Conservation (phyloP, 92 coral and sea anemone genomes). For the Blastomussa wellsi region DNA sequence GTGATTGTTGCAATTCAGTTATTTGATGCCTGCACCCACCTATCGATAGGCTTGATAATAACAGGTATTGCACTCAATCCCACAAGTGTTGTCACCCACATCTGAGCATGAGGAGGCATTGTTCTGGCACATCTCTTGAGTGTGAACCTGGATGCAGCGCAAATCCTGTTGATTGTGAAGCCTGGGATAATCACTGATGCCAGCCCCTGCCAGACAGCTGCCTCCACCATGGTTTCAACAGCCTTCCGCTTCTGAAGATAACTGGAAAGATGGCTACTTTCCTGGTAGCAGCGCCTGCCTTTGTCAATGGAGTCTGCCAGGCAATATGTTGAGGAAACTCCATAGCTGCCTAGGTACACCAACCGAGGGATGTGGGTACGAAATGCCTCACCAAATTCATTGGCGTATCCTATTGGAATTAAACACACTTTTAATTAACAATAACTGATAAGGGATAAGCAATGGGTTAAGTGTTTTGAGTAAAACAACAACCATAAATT, state of each 20-base stretch:
- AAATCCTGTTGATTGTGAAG: constrained; percentile 94
- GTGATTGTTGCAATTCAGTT: neutral
- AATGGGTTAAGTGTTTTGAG: neutral
- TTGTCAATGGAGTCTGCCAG: constrained; percentile 89
- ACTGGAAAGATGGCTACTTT: constrained; percentile 52
- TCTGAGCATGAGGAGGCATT: constrained; percentile 73
- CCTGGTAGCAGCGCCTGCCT: constrained; percentile 81
- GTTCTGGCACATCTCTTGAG: constrained; percentile 58
- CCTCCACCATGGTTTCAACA: constrained; percentile 82
- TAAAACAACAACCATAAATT: neutral
- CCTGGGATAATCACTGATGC: constrained; percentile 98
- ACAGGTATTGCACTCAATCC: constrained; percentile 90
- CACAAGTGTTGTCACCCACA: constrained; percentile 82
- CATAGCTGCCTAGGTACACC: constrained; percentile 83
- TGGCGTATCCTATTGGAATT: constrained; percentile 81
- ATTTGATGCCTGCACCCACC: constrained; percentile 56
- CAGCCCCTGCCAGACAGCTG: constrained; percentile 97
- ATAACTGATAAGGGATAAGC: neutral
- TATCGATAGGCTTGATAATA: constrained; percentile 97
- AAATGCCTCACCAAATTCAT: constrained; percentile 97
- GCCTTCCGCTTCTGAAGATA: constrained; percentile 62
- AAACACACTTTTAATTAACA: neutral
- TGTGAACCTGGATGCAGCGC: constrained; percentile 70
- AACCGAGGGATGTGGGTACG: constrained; percentile 87
- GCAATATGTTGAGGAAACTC: constrained; percentile 83